Conservation (phyloP, 2,888 invertebrate species). For the Drosophila anceps region DNA sequence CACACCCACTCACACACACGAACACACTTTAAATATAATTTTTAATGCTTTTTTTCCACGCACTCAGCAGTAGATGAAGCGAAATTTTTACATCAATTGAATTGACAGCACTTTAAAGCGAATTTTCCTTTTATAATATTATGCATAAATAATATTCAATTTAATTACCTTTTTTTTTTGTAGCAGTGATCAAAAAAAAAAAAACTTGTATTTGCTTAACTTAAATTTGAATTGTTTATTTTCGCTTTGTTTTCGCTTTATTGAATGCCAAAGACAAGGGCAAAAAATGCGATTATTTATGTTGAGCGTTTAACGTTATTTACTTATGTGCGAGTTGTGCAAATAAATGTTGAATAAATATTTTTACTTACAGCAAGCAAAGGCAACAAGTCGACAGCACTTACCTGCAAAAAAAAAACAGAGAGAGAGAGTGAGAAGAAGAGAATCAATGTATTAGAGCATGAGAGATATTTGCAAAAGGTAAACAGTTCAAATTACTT, state of each 20-base stretch:
- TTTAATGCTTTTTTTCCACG: slow-evolving; percentile 42
- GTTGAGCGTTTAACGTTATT: slow-evolving; percentile 39
- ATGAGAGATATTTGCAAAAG: slow-evolving; percentile 3
- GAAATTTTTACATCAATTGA: slow-evolving; percentile 42
- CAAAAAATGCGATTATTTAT: slow-evolving; percentile 23
- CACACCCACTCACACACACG: not conserved
- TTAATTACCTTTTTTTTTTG: not conserved
- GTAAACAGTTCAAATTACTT: slow-evolving; percentile 38
- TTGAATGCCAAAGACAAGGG: not conserved
- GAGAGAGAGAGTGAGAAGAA: slow-evolving; percentile 4
- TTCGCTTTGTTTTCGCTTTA: not conserved
- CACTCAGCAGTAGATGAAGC: slow-evolving; percentile 6
- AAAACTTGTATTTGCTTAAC: slow-evolving; percentile 25
- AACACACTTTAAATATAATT: slow-evolving; percentile 44
- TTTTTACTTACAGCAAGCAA: slow-evolving; percentile 46
- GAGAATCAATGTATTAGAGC: not conserved
- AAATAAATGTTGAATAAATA: slow-evolving; percentile 38
- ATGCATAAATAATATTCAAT: not conserved
- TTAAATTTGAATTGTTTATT: slow-evolving; percentile 18
- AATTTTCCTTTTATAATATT: slow-evolving; percentile 1
- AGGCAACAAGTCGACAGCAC: slow-evolving; percentile 41
- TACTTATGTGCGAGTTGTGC: slow-evolving; percentile 11
- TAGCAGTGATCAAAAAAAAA: not conserved
- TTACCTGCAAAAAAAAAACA: slow-evolving; percentile 67
- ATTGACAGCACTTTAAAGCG: slow-evolving; percentile 32